A percentile compares a stretch with the other conserved stretches of the same genome.
These are phyloP conservation scores for Crepidodera aurea DNA, from an alignment of 2,888 invertebrate species.

Conservation along the genomic window DNA sequence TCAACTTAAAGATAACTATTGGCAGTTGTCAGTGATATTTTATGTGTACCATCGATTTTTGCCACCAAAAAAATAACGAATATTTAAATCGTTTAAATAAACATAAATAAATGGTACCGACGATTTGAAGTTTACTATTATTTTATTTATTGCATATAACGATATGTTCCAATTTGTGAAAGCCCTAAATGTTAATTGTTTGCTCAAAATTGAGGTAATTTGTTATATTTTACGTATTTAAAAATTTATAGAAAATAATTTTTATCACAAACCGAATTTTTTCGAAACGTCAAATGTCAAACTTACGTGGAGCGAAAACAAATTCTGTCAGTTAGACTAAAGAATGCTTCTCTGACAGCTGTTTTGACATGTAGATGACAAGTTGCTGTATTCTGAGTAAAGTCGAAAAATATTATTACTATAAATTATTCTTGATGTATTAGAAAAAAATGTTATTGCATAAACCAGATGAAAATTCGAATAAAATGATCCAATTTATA, in stretches of 20 bases:
- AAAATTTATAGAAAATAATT: background rate
- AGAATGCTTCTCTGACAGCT: too few species aligned
- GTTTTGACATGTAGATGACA: too few species aligned
- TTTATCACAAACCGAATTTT: background rate
- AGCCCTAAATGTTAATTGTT: slow-evolving; percentile 12
- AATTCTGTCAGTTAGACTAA: too few species aligned
- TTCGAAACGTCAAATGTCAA: background rate
- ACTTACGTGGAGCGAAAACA: too few species aligned
- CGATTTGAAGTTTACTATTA: background rate
- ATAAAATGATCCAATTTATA: too few species aligned
- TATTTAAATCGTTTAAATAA: too few species aligned
- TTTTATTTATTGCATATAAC: background rate
- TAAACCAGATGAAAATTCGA: too few species aligned
- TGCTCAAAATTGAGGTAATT: slow-evolving; percentile 17
- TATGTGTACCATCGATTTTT: background rate
- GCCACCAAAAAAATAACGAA: too few species aligned
- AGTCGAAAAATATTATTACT: background rate
- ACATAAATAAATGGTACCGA: slow-evolving; percentile 2
- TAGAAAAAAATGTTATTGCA: background rate
- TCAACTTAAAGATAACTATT: slow-evolving; percentile 4
- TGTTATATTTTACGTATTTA: slow-evolving; percentile 4
- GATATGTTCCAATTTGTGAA: slow-evolving; percentile 10
- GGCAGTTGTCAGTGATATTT: slow-evolving; percentile 9
- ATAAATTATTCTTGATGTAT: background rate
- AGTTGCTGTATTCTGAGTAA: too few species aligned